phyloP scores from a whole-genome alignment of 2,113 vertebrate genomes.

The Callithrix jacchus region DNA sequence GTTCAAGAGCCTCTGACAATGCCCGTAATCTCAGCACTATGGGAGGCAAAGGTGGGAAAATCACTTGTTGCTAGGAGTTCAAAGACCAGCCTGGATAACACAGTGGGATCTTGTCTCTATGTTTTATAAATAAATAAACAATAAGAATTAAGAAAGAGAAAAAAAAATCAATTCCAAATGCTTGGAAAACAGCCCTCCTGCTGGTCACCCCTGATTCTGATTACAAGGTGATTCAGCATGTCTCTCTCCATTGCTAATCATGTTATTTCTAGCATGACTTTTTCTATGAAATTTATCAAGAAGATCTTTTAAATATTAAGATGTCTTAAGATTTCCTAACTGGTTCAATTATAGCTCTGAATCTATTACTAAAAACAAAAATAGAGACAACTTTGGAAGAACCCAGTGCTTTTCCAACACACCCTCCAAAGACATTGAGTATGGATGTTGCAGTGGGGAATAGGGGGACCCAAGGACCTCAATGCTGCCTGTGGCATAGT shows the following conservation, averaged over 20 bases:
- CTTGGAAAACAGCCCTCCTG: background rate
- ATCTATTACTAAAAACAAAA: slow-evolving; percentile 2
- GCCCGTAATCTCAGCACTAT: too few species aligned
- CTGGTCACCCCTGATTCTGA: background rate
- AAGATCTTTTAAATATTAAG: slow-evolving; percentile 16
- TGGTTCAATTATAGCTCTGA: background rate
- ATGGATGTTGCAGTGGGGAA: background rate
- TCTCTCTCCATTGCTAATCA: background rate
- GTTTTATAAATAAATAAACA: too few species aligned
- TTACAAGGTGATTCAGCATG: background rate
- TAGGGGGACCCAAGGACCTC: fast-evolving
- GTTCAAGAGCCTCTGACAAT: too few species aligned
- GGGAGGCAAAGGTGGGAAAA: too few species aligned
- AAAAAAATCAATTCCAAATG: background rate
- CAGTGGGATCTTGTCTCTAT: too few species aligned
- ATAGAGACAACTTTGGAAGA: background rate
- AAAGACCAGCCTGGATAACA: too few species aligned
- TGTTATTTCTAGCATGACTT: background rate
- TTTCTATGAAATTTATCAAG: slow-evolving; percentile 13
- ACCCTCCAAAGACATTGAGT: background rate
- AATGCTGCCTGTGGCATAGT: background rate
- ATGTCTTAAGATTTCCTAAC: background rate
- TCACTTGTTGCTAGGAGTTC: too few species aligned
- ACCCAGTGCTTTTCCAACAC: background rate
- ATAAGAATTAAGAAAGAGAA: too few species aligned